Conservation (phyloP, 2,113 vertebrate genomes). For the Takifugu flavidus region DNA sequence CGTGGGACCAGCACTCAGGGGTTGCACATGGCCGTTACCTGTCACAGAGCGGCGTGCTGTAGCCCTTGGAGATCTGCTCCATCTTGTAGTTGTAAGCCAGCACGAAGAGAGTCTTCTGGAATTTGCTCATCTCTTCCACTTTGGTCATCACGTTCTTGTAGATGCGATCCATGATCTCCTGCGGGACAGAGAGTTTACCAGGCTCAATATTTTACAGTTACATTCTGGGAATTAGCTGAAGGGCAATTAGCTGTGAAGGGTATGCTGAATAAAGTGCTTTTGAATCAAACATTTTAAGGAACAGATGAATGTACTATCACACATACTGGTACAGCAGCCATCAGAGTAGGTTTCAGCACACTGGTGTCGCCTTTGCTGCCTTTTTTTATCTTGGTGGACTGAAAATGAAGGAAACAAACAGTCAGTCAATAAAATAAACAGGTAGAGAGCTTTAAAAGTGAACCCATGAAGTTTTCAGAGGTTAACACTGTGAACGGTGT, state of each 20-base stretch:
- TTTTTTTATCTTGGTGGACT: conserved; percentile 99
- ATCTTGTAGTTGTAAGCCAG: conserved; percentile 99
- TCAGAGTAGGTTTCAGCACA: conserved; percentile 88
- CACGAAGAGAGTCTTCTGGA: conserved; percentile 89
- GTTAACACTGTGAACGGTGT: too few relatives aligned
- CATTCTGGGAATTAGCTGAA: too few relatives aligned
- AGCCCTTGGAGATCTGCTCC: conserved; percentile 94
- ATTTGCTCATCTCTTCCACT: conserved; percentile 91
- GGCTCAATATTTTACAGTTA: not conserved
- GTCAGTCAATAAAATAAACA: not conserved
- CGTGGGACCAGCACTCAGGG: not conserved
- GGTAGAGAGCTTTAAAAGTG: not conserved
- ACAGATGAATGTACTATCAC: not conserved
- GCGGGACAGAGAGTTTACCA: not conserved
- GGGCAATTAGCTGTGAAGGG: too few relatives aligned
- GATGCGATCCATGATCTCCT: conserved; percentile 99
- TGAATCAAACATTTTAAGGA: not conserved
- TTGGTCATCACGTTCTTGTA: conserved; percentile 99
- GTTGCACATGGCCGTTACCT: conserved; percentile 66
- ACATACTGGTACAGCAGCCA: conserved; percentile 97
- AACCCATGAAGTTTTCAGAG: too few relatives aligned
- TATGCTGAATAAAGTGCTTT: not conserved
- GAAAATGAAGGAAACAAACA: conserved; percentile 3
- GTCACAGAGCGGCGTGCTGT: conserved; percentile 88
- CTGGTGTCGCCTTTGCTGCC: conserved; percentile 97